Evolutionary conservation across 2,888 invertebrate genomes (phyloP).

Genomic region (Stictocephala bisonia): DNA sequence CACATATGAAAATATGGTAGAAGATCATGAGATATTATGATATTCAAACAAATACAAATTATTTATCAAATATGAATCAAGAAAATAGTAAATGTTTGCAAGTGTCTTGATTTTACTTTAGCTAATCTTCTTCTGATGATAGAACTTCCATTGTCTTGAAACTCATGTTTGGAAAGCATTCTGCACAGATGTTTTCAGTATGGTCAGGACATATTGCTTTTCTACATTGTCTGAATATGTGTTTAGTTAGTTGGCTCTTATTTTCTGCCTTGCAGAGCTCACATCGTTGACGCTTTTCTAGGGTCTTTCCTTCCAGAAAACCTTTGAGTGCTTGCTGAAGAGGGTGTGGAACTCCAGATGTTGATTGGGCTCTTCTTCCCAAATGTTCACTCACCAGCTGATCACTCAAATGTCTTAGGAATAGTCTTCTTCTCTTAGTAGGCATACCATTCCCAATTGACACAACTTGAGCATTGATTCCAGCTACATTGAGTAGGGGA

Average conservation of each 20-base stretch:
- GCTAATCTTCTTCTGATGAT: not conserved
- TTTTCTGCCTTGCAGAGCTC: not conserved
- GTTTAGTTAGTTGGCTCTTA: not conserved
- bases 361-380: constrained; percentile 29
- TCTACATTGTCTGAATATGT: not conserved
- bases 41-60: no score
- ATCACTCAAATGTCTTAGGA: constrained; percentile 45
- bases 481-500: constrained; percentile 51
- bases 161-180: no score
- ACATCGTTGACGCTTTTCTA: not conserved
- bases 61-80: no score
- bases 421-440: constrained; percentile 44
- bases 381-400: constrained; percentile 46
- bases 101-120: no score
- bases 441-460: constrained; percentile 44
- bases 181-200: not conserved
- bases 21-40: no score
- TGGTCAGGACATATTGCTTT: not conserved
- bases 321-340: not conserved
- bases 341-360: not conserved
- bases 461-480: constrained; percentile 51
- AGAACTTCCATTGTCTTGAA: not conserved
- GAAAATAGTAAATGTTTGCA: no score
- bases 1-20: no score
- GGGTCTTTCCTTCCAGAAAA: not conserved